Evolutionary conservation across 2,797 vertebrate species (phyloP), one percentile per base, ranked within the genome.

Genomic region (Characodon lateralis): DNA sequence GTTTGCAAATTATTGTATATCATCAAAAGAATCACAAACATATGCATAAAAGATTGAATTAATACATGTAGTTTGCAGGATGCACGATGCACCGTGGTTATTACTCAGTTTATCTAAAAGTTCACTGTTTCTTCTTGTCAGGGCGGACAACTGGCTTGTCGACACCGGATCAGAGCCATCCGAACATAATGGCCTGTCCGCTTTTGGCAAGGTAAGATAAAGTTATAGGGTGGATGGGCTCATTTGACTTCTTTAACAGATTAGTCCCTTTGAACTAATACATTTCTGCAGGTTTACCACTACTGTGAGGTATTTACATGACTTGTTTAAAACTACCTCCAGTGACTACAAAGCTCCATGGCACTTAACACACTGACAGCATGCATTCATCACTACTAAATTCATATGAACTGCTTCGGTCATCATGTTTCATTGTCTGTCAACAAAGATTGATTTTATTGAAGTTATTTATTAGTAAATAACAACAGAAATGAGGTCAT

Each of bases 141-240:
- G 98, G 98, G 96, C 90, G 0, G 98, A 99, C 90, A 99, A 98
- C 92, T 99, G 98, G 98, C 94, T 89, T 53, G 97, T 98, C 14
- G 98, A 99, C 84, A 95, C 84, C 0, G 86, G 80, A 4, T 74
- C 81, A 0, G 95, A 96, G 0, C 1, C 89, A 1, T 82, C 92
- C 1, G 63, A 94, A 77, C 95, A 96, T 76, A 71, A 95, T 0
- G 98, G 98, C 18, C 88, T 99, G 28, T 97, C 97, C 0, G 0
- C 73, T 0, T 99, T 98, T 61, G 98, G 98, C 80, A 91, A 96
- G 96, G 98, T 98, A 80, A 95, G 95, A 43, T 14, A 2, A 18
- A 26, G n/a, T 58, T 43, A n/a, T 14, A 24, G n/a, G 24, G 20
- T 1, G 24, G 6, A 24, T 20, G 2, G 51, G 71, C 53, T 56